Evolutionary conservation across 2,888 invertebrate species (phyloP).

Genomic region (Lasioglossum oenotherae): DNA sequence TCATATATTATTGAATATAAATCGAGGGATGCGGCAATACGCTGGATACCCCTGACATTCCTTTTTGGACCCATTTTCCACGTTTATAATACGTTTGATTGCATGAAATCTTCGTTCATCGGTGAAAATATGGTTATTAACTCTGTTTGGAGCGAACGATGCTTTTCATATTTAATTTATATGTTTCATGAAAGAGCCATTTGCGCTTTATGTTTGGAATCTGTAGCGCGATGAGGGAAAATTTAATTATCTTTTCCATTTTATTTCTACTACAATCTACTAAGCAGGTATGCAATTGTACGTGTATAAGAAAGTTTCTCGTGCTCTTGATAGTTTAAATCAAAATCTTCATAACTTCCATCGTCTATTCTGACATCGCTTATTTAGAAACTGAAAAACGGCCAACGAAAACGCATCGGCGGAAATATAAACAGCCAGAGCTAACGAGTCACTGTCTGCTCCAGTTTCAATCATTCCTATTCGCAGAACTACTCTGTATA

Average conservation of each 20-base stretch:
- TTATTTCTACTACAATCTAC: background rate
- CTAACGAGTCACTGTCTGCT: background rate
- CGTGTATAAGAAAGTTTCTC: too few relatives aligned
- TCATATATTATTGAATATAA: background rate
- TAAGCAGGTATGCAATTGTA: too few relatives aligned
- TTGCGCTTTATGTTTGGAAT: background rate
- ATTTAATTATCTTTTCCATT: background rate
- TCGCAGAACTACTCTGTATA: background rate
- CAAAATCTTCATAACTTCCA: too few relatives aligned
- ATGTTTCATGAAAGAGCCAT: background rate
- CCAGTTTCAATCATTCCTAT: conserved; percentile 19
- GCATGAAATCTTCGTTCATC: background rate
- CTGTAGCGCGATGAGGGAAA: background rate
- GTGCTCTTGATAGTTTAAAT: too few relatives aligned
- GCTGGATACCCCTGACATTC: background rate
- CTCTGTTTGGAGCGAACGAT: background rate
- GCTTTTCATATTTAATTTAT: background rate
- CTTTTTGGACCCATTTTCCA: background rate
- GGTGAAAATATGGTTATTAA: background rate
- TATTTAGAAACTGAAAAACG: background rate
- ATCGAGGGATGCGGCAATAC: background rate
- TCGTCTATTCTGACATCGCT: background rate
- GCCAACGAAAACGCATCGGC: background rate
- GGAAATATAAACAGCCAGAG: background rate
- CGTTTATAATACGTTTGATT: background rate